A percentile compares a stretch with the other conserved stretches of the same genome.
These are phyloP conservation scores for Stenoptilia bipunctidactyla DNA, from an alignment of 2,888 invertebrate species.

Conservation along the genomic window DNA sequence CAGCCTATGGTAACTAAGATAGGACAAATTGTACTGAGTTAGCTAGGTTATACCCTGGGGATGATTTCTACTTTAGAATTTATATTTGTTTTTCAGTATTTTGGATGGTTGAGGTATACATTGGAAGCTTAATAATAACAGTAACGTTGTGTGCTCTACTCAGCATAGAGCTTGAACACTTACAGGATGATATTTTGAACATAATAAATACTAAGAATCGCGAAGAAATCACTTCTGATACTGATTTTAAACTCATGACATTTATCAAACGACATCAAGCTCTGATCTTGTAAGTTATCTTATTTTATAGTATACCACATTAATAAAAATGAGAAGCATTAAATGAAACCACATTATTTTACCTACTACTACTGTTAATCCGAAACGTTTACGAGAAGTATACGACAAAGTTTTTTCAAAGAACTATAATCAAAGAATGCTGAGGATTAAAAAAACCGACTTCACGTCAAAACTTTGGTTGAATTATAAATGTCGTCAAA, in stretches of 20 bases:
- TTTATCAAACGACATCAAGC: slow-evolving; percentile 34
- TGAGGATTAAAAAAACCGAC: too few relatives aligned
- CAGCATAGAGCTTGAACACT: slow-evolving; percentile 27
- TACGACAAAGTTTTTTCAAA: too few relatives aligned
- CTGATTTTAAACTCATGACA: slow-evolving; percentile 17
- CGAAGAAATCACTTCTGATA: slow-evolving; percentile 1
- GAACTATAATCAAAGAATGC: too few relatives aligned
- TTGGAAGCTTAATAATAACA: slow-evolving; percentile 27
- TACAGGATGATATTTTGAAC: slow-evolving; percentile 28
- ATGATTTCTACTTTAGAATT: not conserved
- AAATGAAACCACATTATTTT: too few relatives aligned
- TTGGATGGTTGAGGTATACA: slow-evolving; percentile 19
- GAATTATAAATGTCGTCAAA: too few relatives aligned
- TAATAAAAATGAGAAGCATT: too few relatives aligned
- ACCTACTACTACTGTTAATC: too few relatives aligned
- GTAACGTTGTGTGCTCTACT: slow-evolving; percentile 28
- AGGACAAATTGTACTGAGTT: too few relatives aligned
- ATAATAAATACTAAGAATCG: slow-evolving; percentile 4
- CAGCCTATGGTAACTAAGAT: too few relatives aligned
- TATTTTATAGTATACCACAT: slow-evolving; percentile 14
- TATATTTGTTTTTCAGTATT: slow-evolving; percentile 25
- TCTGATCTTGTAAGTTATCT: slow-evolving; percentile 27
- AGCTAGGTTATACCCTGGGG: too few relatives aligned
- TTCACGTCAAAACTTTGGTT: too few relatives aligned
- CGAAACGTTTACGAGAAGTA: too few relatives aligned